A percentile compares a stretch with the other conserved stretches of the same genome.
Evolutionary conservation across 2,797 vertebrate species (phyloP).

Genomic region (Cossypha polioptera): DNA sequence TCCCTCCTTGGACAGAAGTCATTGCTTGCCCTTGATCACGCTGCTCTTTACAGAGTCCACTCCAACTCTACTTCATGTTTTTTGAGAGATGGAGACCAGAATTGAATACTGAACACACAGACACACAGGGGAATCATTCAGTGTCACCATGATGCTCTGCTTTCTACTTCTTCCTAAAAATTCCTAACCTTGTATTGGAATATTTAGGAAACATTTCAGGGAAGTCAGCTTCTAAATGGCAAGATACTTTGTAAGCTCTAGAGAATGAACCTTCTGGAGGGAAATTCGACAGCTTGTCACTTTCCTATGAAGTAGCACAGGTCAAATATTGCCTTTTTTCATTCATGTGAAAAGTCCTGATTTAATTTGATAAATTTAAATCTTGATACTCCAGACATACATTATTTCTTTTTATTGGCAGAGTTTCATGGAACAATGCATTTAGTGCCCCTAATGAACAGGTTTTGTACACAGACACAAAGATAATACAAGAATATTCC

Average conservation of each 20-base stretch:
- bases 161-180: background rate
- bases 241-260: fast-evolving
- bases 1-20: background rate
- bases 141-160: background rate
- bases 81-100: background rate
- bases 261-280: background rate
- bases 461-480: background rate
- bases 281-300: background rate
- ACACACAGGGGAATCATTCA: background rate
- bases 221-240: background rate
- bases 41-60: background rate
- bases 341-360: background rate
- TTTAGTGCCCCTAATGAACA: background rate
- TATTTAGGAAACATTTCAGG: background rate
- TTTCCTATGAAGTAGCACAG: background rate
- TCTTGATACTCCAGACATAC: background rate
- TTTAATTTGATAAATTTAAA: background rate
- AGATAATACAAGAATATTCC: background rate
- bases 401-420: background rate
- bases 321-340: background rate
- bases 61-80: background rate
- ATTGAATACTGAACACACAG: background rate
- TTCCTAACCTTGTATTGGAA: background rate
- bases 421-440: background rate
- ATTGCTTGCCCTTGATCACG: background rate